Conservation (phyloP, 2,888 invertebrate species). For the Scaptodrosophila latifasciaeformis region DNA sequence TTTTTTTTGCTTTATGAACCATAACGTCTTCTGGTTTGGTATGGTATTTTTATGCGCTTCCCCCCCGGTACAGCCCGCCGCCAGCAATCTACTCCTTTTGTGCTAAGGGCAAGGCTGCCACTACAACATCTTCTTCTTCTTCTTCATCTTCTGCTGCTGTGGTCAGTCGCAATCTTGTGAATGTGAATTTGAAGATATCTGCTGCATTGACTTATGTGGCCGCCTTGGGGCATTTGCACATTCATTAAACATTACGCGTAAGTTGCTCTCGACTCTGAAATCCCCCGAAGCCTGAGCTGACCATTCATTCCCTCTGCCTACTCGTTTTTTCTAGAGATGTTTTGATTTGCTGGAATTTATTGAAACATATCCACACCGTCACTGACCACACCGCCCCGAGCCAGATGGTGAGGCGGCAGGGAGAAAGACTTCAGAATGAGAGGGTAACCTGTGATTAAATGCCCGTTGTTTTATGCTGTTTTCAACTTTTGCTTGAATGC, state of each 20-base stretch:
- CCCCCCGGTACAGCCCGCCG: no score
- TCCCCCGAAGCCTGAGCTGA: no score
- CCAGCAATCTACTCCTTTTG: conserved; percentile 30
- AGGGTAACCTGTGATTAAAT: conserved; percentile 53
- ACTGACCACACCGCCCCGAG: no score
- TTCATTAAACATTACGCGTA: conserved; percentile 58
- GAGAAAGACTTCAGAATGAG: no score
- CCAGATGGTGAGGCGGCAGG: no score
- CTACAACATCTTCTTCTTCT: no score
- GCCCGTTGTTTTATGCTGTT: conserved; percentile 16
- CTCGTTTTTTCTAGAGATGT: conserved; percentile 20
- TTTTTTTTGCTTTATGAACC: conserved; percentile 59
- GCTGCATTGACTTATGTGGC: conserved; percentile 36
- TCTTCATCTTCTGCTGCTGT: no score
- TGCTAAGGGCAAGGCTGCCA: conserved; percentile 58
- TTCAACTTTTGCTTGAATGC: conserved; percentile 1
- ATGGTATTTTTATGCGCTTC: conserved; percentile 24
- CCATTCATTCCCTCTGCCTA: no score
- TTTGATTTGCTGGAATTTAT: conserved; percentile 64
- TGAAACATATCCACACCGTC: conserved; percentile 53
- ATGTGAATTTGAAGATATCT: no score
- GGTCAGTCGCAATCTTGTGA: no score
- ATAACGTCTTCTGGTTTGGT: conserved; percentile 51
- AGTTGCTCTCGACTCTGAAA: no score
- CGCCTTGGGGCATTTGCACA: conserved; percentile 57